Base-by-base conservation (phyloP, 2,797 vertebrate species). In the Leptatherina wallacei region DNA sequence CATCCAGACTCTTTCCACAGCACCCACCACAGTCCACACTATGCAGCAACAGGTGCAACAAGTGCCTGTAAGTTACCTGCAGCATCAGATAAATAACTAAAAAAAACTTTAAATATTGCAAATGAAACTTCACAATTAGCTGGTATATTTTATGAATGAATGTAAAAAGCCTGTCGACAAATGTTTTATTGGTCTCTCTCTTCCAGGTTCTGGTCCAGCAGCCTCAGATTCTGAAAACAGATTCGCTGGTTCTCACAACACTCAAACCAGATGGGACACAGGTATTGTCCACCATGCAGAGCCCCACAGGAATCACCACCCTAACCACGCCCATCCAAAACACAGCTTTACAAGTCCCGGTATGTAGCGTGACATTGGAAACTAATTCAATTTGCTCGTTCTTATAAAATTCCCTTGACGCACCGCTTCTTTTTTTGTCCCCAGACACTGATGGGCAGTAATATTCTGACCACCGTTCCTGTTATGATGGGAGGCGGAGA, bases 211-310 rank as follows among this genome's bases (percentile, higher is more conserved):
- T 99, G 69, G 96, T 99, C 70, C 98, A 98, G 65, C 98, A 99
- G 67, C 98, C 98, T 70, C 98, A 99, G 93, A 97, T 99, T 81
- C 95, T 99, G 80, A 99, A 99, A 91, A 98, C 97, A 0, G 98
- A 99, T 78, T 99, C 98, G 1, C 91, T 99, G 77, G 96, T 99
- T 81, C 89, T 99, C 85, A 98, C 98, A 0, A 98, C 98, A 0
- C 87, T 99, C 82, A 99, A 99, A 80, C 89, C 97, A 0, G 98
- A 99, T 0, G 97, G 97, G 54, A 98, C 94, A 24, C 97, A 97
- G 10, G 96, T 99, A 52, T 93, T 99, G 89, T 96, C 97, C 0
- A 92, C 97, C 0, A 95, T 99, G 87, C 97, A 97, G 92, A 98
- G 96, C 90, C 96, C 98, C 0, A 86, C 95, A 0, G 95, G 97